A percentile compares a stretch with the other conserved stretches of the same genome.
Conservation (phyloP, 1,140 invertebrate species). For the Rhysida immarginata region DNA sequence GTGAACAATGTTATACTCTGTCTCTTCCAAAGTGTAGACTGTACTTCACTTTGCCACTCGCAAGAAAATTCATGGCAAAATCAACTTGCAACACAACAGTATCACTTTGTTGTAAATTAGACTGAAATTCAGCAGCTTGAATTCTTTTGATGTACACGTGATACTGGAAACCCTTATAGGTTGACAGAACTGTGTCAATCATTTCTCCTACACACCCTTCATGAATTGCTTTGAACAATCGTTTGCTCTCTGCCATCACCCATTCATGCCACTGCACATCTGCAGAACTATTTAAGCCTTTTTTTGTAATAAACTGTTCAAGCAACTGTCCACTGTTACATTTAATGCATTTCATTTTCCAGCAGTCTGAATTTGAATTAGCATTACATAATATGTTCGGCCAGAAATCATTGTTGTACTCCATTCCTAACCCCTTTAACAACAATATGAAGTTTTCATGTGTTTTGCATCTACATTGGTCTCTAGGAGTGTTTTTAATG, state of each 20-base stretch:
- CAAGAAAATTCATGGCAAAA: neutral
- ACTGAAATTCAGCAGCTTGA: neutral
- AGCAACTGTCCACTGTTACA: neutral
- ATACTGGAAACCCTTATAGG: neutral
- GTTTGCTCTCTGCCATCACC: neutral
- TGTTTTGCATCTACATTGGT: neutral
- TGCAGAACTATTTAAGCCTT: neutral
- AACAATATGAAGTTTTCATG: neutral
- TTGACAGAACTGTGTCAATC: neutral
- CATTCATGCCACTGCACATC: neutral
- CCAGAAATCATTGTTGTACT: neutral
- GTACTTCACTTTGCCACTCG: neutral
- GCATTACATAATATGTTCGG: neutral
- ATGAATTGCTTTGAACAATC: neutral
- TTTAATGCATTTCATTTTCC: neutral
- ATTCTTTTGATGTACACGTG: neutral
- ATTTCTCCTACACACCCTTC: neutral
- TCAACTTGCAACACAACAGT: neutral
- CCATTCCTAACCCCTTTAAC: neutral
- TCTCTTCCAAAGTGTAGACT: neutral
- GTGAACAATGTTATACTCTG: neutral
- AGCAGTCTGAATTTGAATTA: neutral
- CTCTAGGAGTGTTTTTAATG: neutral
- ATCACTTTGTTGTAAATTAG: neutral
- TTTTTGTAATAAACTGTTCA: neutral